These are phyloP conservation scores for Sesia apiformis DNA, from an alignment of 2,888 invertebrate species.

Conservation along the genomic window DNA sequence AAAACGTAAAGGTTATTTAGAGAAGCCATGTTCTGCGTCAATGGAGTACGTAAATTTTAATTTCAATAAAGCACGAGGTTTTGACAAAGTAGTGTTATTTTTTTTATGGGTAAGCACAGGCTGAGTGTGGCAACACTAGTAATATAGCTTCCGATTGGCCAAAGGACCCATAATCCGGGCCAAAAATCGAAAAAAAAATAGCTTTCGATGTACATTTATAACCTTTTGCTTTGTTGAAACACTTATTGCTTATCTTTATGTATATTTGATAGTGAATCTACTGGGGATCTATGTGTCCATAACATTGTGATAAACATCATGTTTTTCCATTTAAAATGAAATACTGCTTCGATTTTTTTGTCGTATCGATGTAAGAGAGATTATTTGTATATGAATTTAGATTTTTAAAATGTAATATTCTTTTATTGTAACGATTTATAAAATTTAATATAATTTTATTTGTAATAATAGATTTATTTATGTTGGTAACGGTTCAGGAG, in stretches of 20 bases:
- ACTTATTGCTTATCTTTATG: constrained; percentile 49
- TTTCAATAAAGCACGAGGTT: constrained; percentile 67
- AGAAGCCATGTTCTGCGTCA: constrained; percentile 63
- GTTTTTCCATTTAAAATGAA: constrained; percentile 61
- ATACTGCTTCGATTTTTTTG: constrained; percentile 55
- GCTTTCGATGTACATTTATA: constrained; percentile 7
- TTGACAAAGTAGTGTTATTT: constrained; percentile 6
- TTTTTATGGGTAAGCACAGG: too few species aligned
- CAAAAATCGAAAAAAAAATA: background rate
- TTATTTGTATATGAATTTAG: constrained; percentile 72
- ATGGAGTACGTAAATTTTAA: constrained; percentile 47
- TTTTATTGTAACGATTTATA: constrained; percentile 59
- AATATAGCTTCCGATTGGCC: too few species aligned
- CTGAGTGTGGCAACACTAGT: too few species aligned
- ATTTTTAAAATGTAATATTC: constrained; percentile 56
- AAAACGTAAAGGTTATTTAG: constrained; percentile 5
- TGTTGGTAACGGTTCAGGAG: constrained; percentile 56
- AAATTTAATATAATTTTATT: constrained; percentile 51
- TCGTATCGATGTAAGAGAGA: constrained; percentile 60
- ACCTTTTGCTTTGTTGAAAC: constrained; percentile 69
- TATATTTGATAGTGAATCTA: constrained; percentile 67
- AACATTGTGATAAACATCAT: constrained; percentile 71
- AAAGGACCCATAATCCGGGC: too few species aligned
- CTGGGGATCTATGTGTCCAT: constrained; percentile 63
- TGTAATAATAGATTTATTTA: constrained; percentile 60